Evolutionary conservation across 2,113 vertebrate genomes (phyloP).

Genomic region (Amphiprion percula): DNA sequence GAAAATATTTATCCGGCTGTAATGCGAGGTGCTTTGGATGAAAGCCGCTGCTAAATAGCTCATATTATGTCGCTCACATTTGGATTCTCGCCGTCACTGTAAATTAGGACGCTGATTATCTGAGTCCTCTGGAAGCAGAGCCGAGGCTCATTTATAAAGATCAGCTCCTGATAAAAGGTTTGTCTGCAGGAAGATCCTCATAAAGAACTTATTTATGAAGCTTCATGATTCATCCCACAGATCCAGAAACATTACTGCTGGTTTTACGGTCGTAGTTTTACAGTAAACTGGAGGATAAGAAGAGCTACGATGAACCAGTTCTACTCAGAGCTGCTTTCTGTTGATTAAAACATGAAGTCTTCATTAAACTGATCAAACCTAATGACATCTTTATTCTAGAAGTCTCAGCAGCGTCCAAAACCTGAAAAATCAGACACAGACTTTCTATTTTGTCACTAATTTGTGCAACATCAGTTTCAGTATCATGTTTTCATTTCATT

Average conservation of each 20-base stretch:
- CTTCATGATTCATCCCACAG: slow-evolving; percentile 34
- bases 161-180: slow-evolving; percentile 54
- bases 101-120: slow-evolving; percentile 68
- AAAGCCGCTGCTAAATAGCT: slow-evolving; percentile 57
- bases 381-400: too few relatives aligned
- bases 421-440: too few relatives aligned
- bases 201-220: slow-evolving; percentile 43
- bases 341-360: too few relatives aligned
- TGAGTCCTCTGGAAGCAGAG: slow-evolving; percentile 60
- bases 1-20: slow-evolving; percentile 46
- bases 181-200: slow-evolving; percentile 38
- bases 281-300: too few relatives aligned
- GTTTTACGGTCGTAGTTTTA: not conserved
- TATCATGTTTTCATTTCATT: too few relatives aligned
- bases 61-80: slow-evolving; percentile 58
- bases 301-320: too few relatives aligned
- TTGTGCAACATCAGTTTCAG: too few relatives aligned
- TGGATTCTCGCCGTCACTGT: slow-evolving; percentile 45
- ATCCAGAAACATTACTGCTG: not conserved
- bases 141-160: slow-evolving; percentile 59
- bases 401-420: too few relatives aligned
- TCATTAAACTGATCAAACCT: too few relatives aligned
- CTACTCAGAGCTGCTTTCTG: too few relatives aligned
- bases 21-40: slow-evolving; percentile 54
- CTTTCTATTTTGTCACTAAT: too few relatives aligned